Evolutionary conservation across 2,113 vertebrate genomes (phyloP), one percentile per base, ranked within the genome.

Genomic region (Litocranius walleri): DNA sequence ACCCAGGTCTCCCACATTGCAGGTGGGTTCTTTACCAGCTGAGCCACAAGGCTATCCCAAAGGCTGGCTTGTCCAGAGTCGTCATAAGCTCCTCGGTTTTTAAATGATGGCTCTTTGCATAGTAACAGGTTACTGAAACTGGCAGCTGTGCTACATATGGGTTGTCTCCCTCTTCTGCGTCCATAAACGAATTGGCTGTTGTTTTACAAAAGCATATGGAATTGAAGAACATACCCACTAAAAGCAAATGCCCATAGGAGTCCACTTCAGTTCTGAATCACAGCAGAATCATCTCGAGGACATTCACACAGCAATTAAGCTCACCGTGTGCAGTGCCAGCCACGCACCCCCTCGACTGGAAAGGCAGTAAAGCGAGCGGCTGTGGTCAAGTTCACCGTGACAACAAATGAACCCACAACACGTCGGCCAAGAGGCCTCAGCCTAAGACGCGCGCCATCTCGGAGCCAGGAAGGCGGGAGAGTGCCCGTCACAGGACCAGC

Each of bases 361-460:
- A 59, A n/a, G 33, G 7, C 12, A 13, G 78, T 19, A 11, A 21
- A 14, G n/a, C 2, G 62, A 36, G 30, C 25, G 0, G 59, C 57
- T 33, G 13, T 4, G 4, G 54, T 56, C 54, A 27, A 12, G 74
- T 27, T 36, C 25, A 2, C 45, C 0, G 5, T 3, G 25, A 36
- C 6, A 29, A 6, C 48, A 48, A 21, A 43, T 2, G 7, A 30
- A 19, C 6, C 67, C 1, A 1, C 81, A 4, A 7, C 57, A 5
- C 1, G 15, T 12, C 23, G 3, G 1, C 30, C 45, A 11, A 6
- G 64, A 43, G 6, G 4, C 81, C 1, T 11, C n/a, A 0, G 4
- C 15, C 0, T 4, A 8, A 57, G 84, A 15, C 0, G 3, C 2
- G 0, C 25, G 13, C 21, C 2, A 1, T 3, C 36, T 45, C 30